phyloP scores from a whole-genome alignment of 2,797 vertebrate genomes.

The Lagocephalus sceleratus region DNA sequence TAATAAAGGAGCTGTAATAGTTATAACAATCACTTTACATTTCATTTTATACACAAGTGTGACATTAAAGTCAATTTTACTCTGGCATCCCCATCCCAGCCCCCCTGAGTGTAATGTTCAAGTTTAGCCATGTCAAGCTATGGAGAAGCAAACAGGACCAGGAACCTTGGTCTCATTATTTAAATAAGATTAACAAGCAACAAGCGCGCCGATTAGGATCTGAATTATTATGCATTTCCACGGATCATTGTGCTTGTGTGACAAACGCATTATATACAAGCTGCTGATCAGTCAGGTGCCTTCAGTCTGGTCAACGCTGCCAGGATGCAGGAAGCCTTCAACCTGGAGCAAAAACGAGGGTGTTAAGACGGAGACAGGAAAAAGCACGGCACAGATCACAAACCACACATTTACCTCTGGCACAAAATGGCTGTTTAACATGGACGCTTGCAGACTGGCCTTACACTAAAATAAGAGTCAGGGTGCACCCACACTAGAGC shows the following conservation, averaged over 20 bases:
- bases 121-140: conserved; percentile 73
- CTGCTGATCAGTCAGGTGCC: conserved; percentile 55
- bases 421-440: no score
- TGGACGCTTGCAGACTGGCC: no score
- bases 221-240: conserved; percentile 49
- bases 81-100: conserved; percentile 59
- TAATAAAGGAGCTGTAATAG: conserved; percentile 71
- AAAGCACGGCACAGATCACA: conserved; percentile 19
- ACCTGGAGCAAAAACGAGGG: conserved; percentile 38
- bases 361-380: conserved; percentile 8
- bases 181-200: conserved; percentile 72
- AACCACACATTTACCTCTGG: not conserved
- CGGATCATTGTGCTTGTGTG: conserved; percentile 65
- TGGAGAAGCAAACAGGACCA: conserved; percentile 62
- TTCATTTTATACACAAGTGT: conserved; percentile 68
- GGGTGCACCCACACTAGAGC: no score
- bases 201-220: conserved; percentile 54
- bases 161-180: conserved; percentile 69
- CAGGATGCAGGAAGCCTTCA: conserved; percentile 43
- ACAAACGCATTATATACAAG: conserved; percentile 72
- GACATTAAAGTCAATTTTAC: conserved; percentile 47
- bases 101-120: conserved; percentile 79
- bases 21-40: conserved; percentile 74
- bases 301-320: conserved; percentile 25
- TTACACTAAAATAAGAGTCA: no score